Evolutionary conservation across 2,113 vertebrate genomes (phyloP).

Genomic region (Zosterops japonicus): DNA sequence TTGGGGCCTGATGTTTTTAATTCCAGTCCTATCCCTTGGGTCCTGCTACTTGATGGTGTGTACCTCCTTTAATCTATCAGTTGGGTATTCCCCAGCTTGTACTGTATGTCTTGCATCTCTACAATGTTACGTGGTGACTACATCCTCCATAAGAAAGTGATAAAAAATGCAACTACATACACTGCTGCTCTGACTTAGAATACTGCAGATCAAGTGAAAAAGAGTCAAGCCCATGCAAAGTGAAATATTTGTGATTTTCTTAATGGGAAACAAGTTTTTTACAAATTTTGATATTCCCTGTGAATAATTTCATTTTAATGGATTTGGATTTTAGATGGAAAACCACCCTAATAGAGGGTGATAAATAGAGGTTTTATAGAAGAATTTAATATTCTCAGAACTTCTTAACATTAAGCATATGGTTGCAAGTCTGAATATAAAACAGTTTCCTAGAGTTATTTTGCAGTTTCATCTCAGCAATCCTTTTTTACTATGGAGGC

Average conservation of each 20-base stretch:
- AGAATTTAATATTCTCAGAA: background rate
- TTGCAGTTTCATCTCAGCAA: background rate
- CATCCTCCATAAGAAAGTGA: background rate
- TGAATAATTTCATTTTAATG: background rate
- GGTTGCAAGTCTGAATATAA: background rate
- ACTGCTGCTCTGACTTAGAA: background rate
- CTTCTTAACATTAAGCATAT: background rate
- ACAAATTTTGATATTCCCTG: background rate
- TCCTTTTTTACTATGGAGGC: background rate
- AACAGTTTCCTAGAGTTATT: background rate
- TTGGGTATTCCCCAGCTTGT: background rate
- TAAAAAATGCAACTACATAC: background rate
- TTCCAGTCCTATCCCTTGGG: background rate
- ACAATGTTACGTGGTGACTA: rapidly evolving
- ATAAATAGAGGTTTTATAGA: background rate
- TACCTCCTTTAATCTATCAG: background rate
- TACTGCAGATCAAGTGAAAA: background rate
- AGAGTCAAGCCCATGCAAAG: background rate
- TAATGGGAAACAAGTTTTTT: background rate
- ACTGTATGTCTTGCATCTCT: background rate
- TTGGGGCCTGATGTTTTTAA: background rate
- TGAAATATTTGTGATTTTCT: background rate
- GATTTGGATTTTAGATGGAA: background rate
- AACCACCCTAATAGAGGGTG: background rate
- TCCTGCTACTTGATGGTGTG: background rate